Conservation (phyloP, 2,113 vertebrate species). For the Panurus biarmicus region DNA sequence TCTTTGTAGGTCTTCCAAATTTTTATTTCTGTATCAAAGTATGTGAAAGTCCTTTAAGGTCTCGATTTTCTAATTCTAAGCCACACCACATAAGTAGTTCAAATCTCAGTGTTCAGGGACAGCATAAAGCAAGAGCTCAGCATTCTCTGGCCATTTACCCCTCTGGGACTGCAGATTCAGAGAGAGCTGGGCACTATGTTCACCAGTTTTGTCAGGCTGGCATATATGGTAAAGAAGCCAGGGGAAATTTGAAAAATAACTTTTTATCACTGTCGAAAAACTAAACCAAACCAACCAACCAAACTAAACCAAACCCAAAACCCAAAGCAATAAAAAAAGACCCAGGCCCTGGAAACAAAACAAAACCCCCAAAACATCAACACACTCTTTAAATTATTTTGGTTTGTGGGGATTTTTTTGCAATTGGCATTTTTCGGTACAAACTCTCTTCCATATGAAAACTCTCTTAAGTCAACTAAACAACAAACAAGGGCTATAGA, state of each 20-base stretch:
- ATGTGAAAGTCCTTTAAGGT: background rate
- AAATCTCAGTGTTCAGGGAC: background rate
- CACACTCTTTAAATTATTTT: background rate
- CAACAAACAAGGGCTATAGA: background rate
- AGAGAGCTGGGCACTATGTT: background rate
- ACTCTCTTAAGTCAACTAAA: background rate
- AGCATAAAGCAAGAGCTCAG: background rate
- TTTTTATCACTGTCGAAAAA: background rate
- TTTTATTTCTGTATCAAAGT: background rate
- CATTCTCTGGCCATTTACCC: background rate
- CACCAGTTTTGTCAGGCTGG: background rate
- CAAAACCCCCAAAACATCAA: rapidly evolving
- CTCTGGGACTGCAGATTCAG: background rate
- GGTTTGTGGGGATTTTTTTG: background rate
- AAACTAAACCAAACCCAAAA: background rate
- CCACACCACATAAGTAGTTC: background rate
- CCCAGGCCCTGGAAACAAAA: background rate
- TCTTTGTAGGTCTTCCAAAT: background rate
- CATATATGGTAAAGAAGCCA: background rate
- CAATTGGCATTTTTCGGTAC: background rate
- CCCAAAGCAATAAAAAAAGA: background rate
- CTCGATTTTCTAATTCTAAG: background rate
- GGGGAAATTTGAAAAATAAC: background rate
- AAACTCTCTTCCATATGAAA: background rate
- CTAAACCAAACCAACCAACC: background rate